Percentiles rank a stretch among this genome's conserved stretches.
Conservation (phyloP, 2,888 invertebrate species). For the Stramonita haemastoma region DNA sequence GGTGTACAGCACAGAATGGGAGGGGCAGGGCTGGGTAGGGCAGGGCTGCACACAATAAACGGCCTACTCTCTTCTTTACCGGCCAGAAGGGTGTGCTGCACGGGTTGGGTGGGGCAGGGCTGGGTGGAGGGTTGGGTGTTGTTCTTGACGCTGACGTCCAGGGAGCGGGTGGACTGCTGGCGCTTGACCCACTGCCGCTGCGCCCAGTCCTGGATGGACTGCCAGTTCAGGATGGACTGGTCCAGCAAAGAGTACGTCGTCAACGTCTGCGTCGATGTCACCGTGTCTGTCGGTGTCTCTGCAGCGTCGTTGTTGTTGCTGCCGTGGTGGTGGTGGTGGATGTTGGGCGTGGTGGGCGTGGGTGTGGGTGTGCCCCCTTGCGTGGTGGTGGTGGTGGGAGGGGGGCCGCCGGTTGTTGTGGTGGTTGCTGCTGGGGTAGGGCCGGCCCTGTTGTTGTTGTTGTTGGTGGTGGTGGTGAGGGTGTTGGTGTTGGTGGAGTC, state of each 20-base stretch:
- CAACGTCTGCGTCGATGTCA: conserved; percentile 56
- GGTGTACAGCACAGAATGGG: conserved; percentile 50
- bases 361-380: not conserved
- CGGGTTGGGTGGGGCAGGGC: conserved; percentile 48
- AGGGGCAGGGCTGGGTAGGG: conserved; percentile 48
- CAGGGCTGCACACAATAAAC: too few relatives aligned
- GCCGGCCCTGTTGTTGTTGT: not conserved
- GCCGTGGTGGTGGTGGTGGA: not conserved
- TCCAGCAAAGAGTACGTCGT: conserved; percentile 75
- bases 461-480: not conserved
- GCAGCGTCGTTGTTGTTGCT: not conserved
- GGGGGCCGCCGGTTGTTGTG: not conserved
- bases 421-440: not conserved
- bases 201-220: conserved; percentile 76
- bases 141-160: conserved; percentile 51
- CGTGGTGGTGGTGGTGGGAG: not conserved
- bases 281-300: not conserved
- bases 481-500: not conserved
- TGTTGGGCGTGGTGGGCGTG: conserved; percentile 11
- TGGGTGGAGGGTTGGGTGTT: conserved; percentile 49
- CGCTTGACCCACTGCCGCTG: conserved; percentile 75
- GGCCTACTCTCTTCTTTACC: conserved; percentile 41
- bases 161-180: conserved; percentile 53
- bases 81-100: conserved; percentile 51
- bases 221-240: conserved; percentile 76